Evolutionary conservation across 2,888 invertebrate genomes (phyloP).

Genomic region (Acanthococcus lagerstroemiae): DNA sequence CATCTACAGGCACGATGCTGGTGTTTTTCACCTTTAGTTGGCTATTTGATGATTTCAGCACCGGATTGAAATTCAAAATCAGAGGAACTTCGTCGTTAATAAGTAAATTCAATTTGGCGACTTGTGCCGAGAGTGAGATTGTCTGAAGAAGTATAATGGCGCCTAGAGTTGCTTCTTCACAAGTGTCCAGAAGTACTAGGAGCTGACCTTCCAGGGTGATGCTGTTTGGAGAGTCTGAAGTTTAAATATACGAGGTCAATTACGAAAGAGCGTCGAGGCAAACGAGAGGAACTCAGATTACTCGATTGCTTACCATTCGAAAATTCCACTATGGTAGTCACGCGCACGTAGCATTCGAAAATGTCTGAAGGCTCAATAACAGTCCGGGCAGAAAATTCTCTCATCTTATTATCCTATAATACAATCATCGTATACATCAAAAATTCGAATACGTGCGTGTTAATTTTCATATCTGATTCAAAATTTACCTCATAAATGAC

Average conservation of each 20-base stretch:
- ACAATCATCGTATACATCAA: neutral
- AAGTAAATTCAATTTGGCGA: neutral
- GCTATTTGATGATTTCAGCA: neutral
- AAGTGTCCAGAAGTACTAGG: conserved; percentile 8
- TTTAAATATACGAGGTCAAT: neutral
- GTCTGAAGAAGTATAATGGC: neutral
- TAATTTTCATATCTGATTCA: neutral
- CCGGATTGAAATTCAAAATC: neutral
- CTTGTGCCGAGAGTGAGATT: neutral
- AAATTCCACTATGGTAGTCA: neutral
- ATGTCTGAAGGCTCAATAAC: conserved; percentile 30
- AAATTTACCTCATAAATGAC: conserved; percentile 30
- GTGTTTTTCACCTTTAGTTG: conserved; percentile 8
- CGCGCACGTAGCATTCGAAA: conserved; percentile 18
- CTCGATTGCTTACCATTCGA: neutral
- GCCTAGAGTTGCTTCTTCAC: neutral
- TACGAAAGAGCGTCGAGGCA: neutral
- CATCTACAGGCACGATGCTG: neutral
- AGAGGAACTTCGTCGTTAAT: conserved; percentile 4
- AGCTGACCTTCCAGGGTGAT: neutral
- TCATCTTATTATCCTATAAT: conserved; percentile 18
- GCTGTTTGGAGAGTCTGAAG: neutral
- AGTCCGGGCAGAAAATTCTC: conserved; percentile 9
- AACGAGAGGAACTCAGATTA: no score
- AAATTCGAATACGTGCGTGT: neutral